Evolutionary conservation across 1,140 invertebrate species (phyloP), one percentile per base, ranked within the genome.

Genomic region (Drosophila pectinifera): DNA sequence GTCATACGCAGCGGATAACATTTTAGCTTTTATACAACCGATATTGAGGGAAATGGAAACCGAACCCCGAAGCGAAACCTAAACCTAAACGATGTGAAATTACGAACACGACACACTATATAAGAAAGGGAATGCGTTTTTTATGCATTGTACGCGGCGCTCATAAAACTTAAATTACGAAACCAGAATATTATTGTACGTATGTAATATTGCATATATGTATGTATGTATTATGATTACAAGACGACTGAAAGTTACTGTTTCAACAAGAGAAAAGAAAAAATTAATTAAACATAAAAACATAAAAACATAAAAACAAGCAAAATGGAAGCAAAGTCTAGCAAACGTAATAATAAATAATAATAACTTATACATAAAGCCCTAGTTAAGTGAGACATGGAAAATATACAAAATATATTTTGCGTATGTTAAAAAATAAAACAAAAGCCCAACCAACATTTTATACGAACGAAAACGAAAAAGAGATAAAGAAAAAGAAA

Each of bases 161-260:
- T 89, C 80, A 89, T 83, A 77, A 79, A 69, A 74, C 77, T 57
- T 61, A 72, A 61, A 63, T 65, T 75, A 78, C 67, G 62, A 68
- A 73, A 43, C 55, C 48, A 80, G 62, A 62, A 61, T 63, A 61
- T 78, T 83, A 83, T 84, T 84, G 76, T 80, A 84, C 72, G 76
- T 84, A 85, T 67, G 73, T 55, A 69, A 72, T 72, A 72, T 72
- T 72, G 68, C 62, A 83, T 83, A 79, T 86, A 85, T 85, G 83
- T 82, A 85, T 85, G 82, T 81, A 86, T 88, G 58, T 85, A 88
- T 86, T 86, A 86, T 88, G 69, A 82, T 88, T 88, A 88, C 79
- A 86, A 84, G 80, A 88, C 78, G 84, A 88, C 84, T 88, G 84
- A 89, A 88, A 84, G 84, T 88, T 88, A 88, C 84, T 88, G 84